These are phyloP conservation scores for Drosophila kambysellisi DNA, from an alignment of 2,888 invertebrate genomes.

Conservation along the genomic window DNA sequence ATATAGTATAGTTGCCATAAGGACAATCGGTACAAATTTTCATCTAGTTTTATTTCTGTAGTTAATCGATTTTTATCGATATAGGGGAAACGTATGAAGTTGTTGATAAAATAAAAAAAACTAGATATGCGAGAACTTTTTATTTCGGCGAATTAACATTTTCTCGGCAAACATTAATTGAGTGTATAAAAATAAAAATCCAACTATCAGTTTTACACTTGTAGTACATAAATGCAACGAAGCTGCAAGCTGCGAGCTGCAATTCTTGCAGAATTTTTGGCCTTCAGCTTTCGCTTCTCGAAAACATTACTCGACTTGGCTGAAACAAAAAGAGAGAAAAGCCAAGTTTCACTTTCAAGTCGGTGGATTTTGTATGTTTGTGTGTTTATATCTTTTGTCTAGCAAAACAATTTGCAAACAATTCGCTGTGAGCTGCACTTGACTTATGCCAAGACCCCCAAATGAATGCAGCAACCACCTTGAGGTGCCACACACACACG, in stretches of 20 bases:
- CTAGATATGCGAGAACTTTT: background rate
- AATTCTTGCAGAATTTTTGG: conserved; percentile 24
- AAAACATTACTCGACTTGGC: background rate
- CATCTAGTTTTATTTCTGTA: background rate
- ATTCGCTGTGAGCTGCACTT: conserved; percentile 59
- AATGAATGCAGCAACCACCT: conserved; percentile 49
- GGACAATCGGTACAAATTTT: no score
- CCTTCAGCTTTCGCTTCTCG: conserved; percentile 40
- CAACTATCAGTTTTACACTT: background rate
- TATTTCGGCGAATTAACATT: background rate
- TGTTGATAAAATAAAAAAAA: background rate
- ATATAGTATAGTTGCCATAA: no score
- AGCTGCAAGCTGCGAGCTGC: background rate
- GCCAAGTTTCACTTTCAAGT: conserved; percentile 66
- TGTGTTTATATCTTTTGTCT: conserved; percentile 49
- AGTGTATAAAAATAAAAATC: background rate
- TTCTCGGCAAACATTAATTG: background rate
- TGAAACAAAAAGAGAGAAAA: conserved; percentile 39
- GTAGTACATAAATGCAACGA: background rate
- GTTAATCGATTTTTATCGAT: background rate
- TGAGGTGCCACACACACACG: conserved; percentile 30
- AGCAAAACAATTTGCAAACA: conserved; percentile 34
- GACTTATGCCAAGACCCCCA: conserved; percentile 60
- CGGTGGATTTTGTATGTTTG: conserved; percentile 11
- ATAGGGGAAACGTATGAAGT: background rate